These are phyloP conservation scores for Magallana angulata DNA, from an alignment of 1,140 invertebrate species.

Conservation along the genomic window DNA sequence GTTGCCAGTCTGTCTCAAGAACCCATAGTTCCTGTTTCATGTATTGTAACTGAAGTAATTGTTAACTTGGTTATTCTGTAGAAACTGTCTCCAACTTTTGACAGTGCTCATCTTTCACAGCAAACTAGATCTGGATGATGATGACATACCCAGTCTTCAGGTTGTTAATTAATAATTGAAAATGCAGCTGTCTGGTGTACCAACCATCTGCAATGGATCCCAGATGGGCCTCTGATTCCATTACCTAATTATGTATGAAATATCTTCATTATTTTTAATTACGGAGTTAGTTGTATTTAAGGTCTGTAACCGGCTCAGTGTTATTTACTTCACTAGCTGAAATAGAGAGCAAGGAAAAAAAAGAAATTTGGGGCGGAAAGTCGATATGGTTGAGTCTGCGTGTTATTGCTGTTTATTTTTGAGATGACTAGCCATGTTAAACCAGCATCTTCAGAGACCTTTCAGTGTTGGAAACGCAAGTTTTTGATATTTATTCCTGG, in stretches of 20 bases:
- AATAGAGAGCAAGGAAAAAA: not conserved
- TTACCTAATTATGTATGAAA: constrained; percentile 14
- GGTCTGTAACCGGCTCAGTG: not conserved
- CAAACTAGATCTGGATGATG: not conserved
- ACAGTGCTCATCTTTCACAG: not conserved
- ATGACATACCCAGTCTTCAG: not conserved
- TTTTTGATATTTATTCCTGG: constrained; percentile 16
- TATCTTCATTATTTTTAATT: constrained; percentile 35
- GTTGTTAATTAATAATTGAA: constrained; percentile 11
- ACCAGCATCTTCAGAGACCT: not conserved
- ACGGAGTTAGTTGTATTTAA: constrained; percentile 11
- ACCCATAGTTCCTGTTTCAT: too few relatives aligned
- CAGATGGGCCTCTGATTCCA: not conserved
- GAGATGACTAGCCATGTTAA: constrained; percentile 8
- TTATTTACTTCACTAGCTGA: not conserved
- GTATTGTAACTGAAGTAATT: too few relatives aligned
- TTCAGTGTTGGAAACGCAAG: constrained; percentile 13
- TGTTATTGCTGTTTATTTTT: constrained; percentile 15
- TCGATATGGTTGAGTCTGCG: constrained; percentile 8
- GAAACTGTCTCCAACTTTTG: not conserved
- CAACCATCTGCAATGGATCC: not conserved
- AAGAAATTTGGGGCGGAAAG: constrained; percentile 19
- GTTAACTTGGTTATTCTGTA: too few relatives aligned
- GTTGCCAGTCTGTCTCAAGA: too few relatives aligned
- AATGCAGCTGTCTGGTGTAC: not conserved